Percentiles rank a stretch among this genome's conserved stretches.
Evolutionary conservation across 2,888 invertebrate species (phyloP).

Genomic region (Cyaniris semiargus): DNA sequence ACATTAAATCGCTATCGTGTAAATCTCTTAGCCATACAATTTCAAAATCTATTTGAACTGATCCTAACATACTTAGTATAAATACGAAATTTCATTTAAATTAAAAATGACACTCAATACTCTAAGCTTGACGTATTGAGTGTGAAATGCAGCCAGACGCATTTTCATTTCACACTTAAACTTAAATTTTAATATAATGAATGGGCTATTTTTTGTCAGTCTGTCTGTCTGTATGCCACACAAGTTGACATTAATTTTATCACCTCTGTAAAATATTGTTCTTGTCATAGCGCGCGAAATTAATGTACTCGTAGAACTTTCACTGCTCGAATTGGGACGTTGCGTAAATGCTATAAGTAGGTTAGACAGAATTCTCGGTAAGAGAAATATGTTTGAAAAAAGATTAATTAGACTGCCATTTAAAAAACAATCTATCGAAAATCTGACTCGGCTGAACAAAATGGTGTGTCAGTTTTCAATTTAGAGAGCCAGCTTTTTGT

Average conservation of each 20-base stretch:
- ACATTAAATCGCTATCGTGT: too few species aligned
- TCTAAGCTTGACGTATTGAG: too few species aligned
- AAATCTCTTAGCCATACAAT: too few species aligned
- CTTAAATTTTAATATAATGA: too few species aligned
- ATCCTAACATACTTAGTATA: too few species aligned
- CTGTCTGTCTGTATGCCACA: not conserved
- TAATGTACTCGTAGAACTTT: not conserved
- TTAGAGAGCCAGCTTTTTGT: too few species aligned
- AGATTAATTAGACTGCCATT: not conserved
- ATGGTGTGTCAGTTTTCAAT: too few species aligned
- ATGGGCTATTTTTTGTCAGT: not conserved
- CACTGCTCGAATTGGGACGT: not conserved
- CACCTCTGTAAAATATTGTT: not conserved
- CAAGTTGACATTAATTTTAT: not conserved
- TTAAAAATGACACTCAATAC: too few species aligned
- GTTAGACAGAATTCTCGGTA: not conserved
- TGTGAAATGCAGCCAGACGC: too few species aligned
- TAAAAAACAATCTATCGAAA: not conserved
- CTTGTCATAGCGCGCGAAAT: not conserved
- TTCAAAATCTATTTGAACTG: too few species aligned
- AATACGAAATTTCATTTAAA: too few species aligned
- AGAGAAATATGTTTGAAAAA: not conserved
- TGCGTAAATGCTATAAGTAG: not conserved
- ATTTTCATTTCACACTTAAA: too few species aligned
- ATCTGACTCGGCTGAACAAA: not conserved